A percentile compares a stretch with the other conserved stretches of the same genome.
phyloP scores from a whole-genome alignment of 2,888 invertebrate genomes.

The Beris morrisii region DNA sequence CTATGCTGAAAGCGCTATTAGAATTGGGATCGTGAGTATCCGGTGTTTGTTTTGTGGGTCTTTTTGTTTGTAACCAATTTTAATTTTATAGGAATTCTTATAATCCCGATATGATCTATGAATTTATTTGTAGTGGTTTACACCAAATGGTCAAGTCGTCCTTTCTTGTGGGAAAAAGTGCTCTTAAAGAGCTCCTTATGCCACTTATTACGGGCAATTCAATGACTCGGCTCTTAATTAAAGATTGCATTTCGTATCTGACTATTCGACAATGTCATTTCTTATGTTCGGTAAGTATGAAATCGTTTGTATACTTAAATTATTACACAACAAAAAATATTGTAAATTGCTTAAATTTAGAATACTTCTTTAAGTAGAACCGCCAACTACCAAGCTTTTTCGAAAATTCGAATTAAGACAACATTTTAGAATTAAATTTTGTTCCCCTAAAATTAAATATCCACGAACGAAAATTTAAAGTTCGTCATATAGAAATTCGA shows the following conservation, averaged over 20 bases:
- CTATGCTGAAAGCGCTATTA: slow-evolving; percentile 1
- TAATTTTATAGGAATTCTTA: background rate
- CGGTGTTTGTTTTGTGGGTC: background rate
- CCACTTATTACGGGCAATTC: slow-evolving; percentile 15
- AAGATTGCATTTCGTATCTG: slow-evolving; percentile 23
- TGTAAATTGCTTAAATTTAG: background rate
- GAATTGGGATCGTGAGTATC: slow-evolving; percentile 6
- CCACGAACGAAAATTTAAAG: no score
- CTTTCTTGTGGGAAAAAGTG: slow-evolving; percentile 1
- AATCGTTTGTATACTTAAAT: no score
- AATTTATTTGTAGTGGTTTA: slow-evolving; percentile 13
- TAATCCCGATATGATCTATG: background rate
- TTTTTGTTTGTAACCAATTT: background rate
- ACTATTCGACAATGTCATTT: slow-evolving; percentile 23
- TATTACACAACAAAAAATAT: no score
- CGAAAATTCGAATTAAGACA: no score
- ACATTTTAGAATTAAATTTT: no score
- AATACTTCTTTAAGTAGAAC: background rate
- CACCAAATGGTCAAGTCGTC: slow-evolving; percentile 29
- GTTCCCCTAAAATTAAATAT: no score
- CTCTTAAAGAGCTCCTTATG: slow-evolving; percentile 8
- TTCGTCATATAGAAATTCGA: no score
- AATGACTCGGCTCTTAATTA: background rate
- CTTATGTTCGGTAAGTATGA: slow-evolving; percentile 28
- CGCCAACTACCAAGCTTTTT: background rate